Evolutionary conservation across 1,140 invertebrate species (phyloP).

Genomic region (Ostrea denselamellosa): DNA sequence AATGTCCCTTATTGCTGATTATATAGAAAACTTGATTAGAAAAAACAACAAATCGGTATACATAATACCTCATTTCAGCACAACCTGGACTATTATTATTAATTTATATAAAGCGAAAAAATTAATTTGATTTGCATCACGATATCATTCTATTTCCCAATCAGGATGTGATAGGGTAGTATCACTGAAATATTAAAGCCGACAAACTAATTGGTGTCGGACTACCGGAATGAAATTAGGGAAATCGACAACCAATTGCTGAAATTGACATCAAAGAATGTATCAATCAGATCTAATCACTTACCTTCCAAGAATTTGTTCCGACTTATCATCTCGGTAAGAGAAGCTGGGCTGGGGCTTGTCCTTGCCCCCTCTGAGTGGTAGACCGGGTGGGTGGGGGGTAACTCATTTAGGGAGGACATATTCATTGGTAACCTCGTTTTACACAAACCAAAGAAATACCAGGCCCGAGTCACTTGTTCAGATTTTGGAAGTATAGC

Average conservation of each 20-base stretch:
- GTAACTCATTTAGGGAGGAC: slow-evolving; percentile 46
- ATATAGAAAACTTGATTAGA: slow-evolving; percentile 39
- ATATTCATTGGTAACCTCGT: slow-evolving; percentile 31
- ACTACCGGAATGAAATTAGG: slow-evolving; percentile 37
- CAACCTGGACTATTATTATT: slow-evolving; percentile 2
- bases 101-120: slow-evolving; percentile 43
- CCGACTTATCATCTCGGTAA: slow-evolving; percentile 64
- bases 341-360: slow-evolving; percentile 57
- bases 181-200: slow-evolving; percentile 49
- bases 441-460: slow-evolving; percentile 4
- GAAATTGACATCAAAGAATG: slow-evolving; percentile 30
- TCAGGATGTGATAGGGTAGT: slow-evolving; percentile 47
- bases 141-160: slow-evolving; percentile 40
- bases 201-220: slow-evolving; percentile 14
- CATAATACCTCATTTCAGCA: slow-evolving; percentile 10
- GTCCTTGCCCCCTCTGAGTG: slow-evolving; percentile 45
- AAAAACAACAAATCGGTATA: slow-evolving; percentile 39
- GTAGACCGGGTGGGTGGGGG: slow-evolving; percentile 41
- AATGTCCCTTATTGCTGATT: neutral
- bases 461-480: slow-evolving; percentile 13
- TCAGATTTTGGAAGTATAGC: slow-evolving; percentile 29
- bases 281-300: slow-evolving; percentile 40
- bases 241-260: slow-evolving; percentile 40
- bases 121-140: slow-evolving; percentile 39
- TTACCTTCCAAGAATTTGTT: slow-evolving; percentile 67